phyloP scores from a whole-genome alignment of 1,140 invertebrate genomes.

The Mizuhopecten yessoensis region DNA sequence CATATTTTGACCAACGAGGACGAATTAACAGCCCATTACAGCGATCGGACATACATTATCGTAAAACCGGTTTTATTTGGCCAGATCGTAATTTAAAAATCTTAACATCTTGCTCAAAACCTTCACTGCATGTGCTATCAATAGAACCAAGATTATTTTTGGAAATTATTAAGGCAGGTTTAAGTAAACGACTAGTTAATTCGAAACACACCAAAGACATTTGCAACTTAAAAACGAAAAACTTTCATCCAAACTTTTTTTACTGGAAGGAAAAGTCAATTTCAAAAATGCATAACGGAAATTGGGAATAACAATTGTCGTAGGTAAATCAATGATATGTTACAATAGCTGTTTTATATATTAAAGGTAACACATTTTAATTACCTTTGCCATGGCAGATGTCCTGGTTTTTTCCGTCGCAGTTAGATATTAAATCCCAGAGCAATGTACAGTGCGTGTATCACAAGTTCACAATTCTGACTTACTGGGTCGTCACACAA shows the following conservation, averaged over 20 bases:
- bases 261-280: neutral
- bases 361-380: neutral
- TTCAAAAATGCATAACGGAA: neutral
- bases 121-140: neutral
- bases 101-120: neutral
- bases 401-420: neutral
- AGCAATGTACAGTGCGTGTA: neutral
- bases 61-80: neutral
- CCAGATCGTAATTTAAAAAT: neutral
- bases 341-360: neutral
- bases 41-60: neutral
- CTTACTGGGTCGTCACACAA: neutral
- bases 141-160: neutral
- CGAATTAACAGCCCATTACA: neutral
- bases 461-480: neutral
- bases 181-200: no score
- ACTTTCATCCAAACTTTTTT: no score
- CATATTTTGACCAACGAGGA: neutral
- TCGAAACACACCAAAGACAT: no score
- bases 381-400: constrained; percentile 10
- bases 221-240: no score
- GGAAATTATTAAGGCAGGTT: neutral
- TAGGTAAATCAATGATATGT: neutral
- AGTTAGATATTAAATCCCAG: neutral
- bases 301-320: neutral